phyloP scores from a whole-genome alignment of 2,113 vertebrate species.

The Zosterops japonicus region DNA sequence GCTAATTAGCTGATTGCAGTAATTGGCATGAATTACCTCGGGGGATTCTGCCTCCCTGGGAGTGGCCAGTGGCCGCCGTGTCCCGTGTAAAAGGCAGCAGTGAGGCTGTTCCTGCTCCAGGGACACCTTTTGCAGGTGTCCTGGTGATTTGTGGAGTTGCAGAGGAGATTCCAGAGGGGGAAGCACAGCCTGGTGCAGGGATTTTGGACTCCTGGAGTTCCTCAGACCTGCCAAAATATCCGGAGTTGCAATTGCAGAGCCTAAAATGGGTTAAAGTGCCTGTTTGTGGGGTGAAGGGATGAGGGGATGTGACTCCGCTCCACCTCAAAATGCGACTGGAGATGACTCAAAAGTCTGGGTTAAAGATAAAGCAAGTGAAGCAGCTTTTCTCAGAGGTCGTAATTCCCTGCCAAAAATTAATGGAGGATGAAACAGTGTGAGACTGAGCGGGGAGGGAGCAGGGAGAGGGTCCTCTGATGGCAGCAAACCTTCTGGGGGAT shows the following conservation, averaged over 20 bases:
- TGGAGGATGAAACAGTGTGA: background rate
- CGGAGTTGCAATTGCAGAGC: background rate
- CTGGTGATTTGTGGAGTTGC: background rate
- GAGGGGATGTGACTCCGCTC: background rate
- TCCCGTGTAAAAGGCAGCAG: background rate
- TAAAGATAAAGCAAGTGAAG: background rate
- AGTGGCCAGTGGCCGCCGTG: fast-evolving
- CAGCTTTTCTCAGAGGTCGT: background rate
- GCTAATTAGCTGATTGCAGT: slow-evolving; percentile 63
- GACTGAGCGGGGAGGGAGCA: background rate
- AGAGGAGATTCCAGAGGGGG: background rate
- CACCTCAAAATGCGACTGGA: background rate
- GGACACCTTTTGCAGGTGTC: background rate
- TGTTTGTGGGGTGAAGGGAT: background rate
- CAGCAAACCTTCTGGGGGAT: background rate
- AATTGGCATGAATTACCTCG: slow-evolving; percentile 38
- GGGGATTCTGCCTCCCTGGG: background rate
- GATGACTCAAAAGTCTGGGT: background rate
- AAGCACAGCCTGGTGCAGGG: background rate
- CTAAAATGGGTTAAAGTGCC: background rate
- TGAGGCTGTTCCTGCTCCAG: background rate
- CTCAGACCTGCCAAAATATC: background rate
- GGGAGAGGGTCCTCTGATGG: background rate
- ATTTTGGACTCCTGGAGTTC: background rate
- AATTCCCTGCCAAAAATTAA: background rate